Evolutionary conservation across 1,140 invertebrate genomes (phyloP), one percentile per base, ranked within the genome.

Genomic region (Brachionus rubens): DNA sequence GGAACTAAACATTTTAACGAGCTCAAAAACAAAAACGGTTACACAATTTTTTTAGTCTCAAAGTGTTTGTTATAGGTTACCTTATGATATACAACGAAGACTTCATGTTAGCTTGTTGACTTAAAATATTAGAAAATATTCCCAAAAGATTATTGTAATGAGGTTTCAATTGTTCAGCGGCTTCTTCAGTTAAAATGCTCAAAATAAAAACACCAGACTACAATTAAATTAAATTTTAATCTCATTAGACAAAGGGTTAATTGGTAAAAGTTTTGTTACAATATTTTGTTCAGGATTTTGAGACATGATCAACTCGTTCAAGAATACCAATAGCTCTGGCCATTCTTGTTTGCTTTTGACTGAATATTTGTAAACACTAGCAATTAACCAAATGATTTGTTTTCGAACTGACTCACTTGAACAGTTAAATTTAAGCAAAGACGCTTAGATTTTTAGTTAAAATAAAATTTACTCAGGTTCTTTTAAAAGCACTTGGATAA

Each of bases 111-210:
- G 4, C 50, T 12, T 24, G 26, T n/a, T 72, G 10, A 30, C 21
- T 30, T 9, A 65, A 21, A 19, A 54, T 72, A 52, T 19, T 72
- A 10, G n/a, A 33, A 50, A 72, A 72, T 26, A 72, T 54, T 19
- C 16, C 33, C 19, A 72, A 28, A 14, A 72, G 24, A 41, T 54
- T 54, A n/a, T n/a, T 12, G 12, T 36, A 50, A n/a, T 72, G 68
- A 9, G 46, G 46, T 72, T 72, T 72, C 14, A 72, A 41, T 54
- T 72, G 68, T 16, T 72, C 68, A n/a, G 68, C 68, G 24, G 68
- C 43, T 50, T 72, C 68, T 26, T 72, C 68, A 40, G n/a, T 50
- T 4, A 72, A 5, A 1, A 72, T 50, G 12, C 47, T 72, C 19
- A 72, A 50, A 7, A 72, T 48, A 24, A 72, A 40, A 41, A 72